A percentile compares a stretch with the other conserved stretches of the same genome.
phyloP scores from a whole-genome alignment of 2,113 vertebrate species.

The Oreochromis spilurus region DNA sequence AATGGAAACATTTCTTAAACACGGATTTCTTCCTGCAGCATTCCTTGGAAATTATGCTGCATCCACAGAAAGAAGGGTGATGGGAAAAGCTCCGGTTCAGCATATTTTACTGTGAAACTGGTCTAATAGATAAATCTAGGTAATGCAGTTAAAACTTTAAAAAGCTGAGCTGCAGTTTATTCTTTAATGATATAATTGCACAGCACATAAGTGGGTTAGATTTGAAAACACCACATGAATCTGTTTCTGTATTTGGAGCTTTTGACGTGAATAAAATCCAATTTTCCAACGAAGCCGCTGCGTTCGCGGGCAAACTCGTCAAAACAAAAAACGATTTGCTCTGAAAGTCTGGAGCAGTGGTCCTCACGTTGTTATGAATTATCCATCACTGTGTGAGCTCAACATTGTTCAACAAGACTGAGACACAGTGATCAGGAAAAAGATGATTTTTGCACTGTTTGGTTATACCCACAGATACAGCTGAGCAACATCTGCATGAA shows the following conservation, averaged over 20 bases:
- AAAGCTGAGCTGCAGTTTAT: not conserved
- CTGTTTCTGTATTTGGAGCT: not conserved
- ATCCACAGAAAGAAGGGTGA: not conserved
- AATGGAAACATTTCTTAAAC: not conserved
- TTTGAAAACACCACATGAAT: fast-evolving
- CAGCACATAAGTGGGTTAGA: not conserved
- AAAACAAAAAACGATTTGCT: not conserved
- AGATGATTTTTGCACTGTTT: not conserved
- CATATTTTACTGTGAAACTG: not conserved
- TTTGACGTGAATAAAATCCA: not conserved
- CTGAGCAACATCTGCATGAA: fast-evolving
- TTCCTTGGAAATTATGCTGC: not conserved
- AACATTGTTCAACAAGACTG: fast-evolving
- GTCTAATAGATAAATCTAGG: not conserved
- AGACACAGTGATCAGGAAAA: not conserved
- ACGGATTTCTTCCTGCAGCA: fast-evolving
- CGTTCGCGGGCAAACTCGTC: fast-evolving
- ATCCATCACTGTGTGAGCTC: not conserved
- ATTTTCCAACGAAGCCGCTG: not conserved
- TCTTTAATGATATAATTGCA: not conserved
- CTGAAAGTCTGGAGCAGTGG: not conserved
- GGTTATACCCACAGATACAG: not conserved
- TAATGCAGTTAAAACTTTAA: not conserved
- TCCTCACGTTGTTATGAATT: not conserved
- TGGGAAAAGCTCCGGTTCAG: not conserved